These are phyloP conservation scores for Amblyjoppa fuscipennis DNA, from an alignment of 2,888 invertebrate genomes.

Conservation along the genomic window DNA sequence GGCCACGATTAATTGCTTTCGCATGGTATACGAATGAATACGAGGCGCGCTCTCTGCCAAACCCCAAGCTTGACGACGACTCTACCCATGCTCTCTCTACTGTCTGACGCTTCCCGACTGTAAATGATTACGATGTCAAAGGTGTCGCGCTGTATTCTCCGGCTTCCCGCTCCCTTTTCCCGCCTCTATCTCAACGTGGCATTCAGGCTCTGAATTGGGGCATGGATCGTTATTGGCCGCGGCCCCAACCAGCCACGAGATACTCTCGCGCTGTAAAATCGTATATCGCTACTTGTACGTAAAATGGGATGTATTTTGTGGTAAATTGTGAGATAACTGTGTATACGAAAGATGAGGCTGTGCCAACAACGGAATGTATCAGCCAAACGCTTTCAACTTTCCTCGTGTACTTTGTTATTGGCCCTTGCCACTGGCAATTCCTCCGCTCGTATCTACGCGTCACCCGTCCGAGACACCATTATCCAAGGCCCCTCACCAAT, in stretches of 20 bases:
- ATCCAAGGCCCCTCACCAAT: background rate
- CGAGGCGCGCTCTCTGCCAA: conserved; percentile 45
- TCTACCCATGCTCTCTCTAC: conserved; percentile 10
- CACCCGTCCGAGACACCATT: background rate
- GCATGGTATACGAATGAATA: conserved; percentile 69
- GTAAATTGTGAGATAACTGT: conserved; percentile 5
- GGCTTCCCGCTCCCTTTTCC: conserved; percentile 10
- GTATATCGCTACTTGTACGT: conserved; percentile 2
- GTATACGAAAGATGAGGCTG: conserved; percentile 22
- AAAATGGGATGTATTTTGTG: conserved; percentile 9
- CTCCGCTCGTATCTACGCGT: background rate
- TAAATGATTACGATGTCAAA: conserved; percentile 59
- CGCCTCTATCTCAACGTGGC: conserved; percentile 9
- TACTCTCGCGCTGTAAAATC: conserved; percentile 16
- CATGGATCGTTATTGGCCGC: conserved; percentile 53
- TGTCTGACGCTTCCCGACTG: conserved; percentile 25
- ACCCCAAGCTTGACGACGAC: conserved; percentile 9
- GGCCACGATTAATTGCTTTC: conserved; percentile 76
- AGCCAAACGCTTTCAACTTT: conserved; percentile 33
- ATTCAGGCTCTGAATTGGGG: conserved; percentile 43
- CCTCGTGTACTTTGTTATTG: conserved; percentile 22
- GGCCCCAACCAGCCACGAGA: conserved; percentile 30
- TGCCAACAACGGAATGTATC: conserved; percentile 38
- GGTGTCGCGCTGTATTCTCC: conserved; percentile 44
- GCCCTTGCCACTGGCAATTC: conserved; percentile 5